Evolutionary conservation across 2,888 invertebrate genomes (phyloP).

Genomic region (Callyntrura sp.): DNA sequence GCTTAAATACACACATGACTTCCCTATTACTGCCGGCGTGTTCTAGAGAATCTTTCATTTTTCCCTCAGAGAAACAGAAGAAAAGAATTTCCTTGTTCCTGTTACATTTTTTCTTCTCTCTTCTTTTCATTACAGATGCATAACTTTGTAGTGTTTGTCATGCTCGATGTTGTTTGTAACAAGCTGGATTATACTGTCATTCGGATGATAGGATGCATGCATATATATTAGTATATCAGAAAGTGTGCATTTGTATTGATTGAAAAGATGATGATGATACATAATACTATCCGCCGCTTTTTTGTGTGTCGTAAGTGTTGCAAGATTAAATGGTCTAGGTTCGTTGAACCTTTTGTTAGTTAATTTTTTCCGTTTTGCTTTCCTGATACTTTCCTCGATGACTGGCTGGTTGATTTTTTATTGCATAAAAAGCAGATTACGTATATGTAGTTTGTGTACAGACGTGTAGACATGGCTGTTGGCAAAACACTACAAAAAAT

Average conservation of each 20-base stretch:
- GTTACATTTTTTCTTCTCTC: conserved; percentile 49
- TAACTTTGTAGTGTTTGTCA: conserved; percentile 17
- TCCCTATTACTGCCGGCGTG: conserved; percentile 17
- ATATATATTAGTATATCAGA: neutral
- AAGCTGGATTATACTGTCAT: neutral
- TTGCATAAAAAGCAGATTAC: conserved; percentile 12
- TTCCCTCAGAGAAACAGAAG: conserved; percentile 1
- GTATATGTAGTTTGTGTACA: conserved; percentile 7
- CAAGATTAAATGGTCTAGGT: conserved; percentile 56
- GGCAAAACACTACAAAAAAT: conserved; percentile 7
- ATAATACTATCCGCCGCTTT: conserved; percentile 3
- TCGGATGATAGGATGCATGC: neutral
- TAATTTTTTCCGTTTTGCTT: conserved; percentile 50
- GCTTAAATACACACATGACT: neutral
- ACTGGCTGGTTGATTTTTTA: conserved; percentile 58
- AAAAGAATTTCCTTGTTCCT: conserved; percentile 58
- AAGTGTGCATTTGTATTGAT: conserved; percentile 11
- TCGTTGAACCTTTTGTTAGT: conserved; percentile 70
- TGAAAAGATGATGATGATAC: conserved; percentile 21
- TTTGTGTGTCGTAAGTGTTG: too few relatives aligned
- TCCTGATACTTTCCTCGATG: conserved; percentile 50
- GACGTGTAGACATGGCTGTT: neutral
- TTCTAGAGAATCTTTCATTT: conserved; percentile 36
- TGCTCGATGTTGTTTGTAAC: neutral
- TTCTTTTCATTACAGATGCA: conserved; percentile 64